A percentile compares a stretch with the other conserved stretches of the same genome.
phyloP scores from a whole-genome alignment of 2,113 vertebrate genomes.

The Tragelaphus imberbis region DNA sequence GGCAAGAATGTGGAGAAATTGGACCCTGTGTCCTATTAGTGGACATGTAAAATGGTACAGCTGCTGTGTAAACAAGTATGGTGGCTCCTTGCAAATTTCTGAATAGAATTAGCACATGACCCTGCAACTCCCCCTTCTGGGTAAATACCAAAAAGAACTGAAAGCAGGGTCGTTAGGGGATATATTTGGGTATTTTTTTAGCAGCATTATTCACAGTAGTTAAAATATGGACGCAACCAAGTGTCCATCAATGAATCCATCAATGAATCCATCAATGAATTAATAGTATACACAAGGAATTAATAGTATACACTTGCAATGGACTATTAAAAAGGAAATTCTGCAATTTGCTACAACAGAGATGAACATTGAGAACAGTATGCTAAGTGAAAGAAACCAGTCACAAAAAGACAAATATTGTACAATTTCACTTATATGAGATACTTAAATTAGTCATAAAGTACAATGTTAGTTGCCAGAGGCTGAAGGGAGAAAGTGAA shows the following conservation, averaged over 20 bases:
- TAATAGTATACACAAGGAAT: neutral
- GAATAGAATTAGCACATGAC: neutral
- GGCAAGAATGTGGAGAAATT: neutral
- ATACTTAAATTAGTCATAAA: neutral
- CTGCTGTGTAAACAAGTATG: neutral
- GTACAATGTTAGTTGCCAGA: neutral
- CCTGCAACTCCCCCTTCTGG: neutral
- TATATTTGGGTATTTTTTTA: neutral
- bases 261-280: neutral
- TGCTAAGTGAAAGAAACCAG: neutral
- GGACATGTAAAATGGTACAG: neutral
- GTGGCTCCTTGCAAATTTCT: neutral
- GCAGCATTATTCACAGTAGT: neutral
- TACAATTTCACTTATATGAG: neutral
- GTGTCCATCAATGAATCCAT: neutral
- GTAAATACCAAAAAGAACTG: neutral
- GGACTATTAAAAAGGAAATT: neutral
- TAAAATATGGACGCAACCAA: neutral
- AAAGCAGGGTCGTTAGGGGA: neutral
- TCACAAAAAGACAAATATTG: neutral
- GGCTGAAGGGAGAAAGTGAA: neutral
- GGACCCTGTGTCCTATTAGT: neutral
- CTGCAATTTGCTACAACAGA: neutral
- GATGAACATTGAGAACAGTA: neutral
- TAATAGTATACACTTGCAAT: neutral